Evolutionary conservation across 2,888 invertebrate species (phyloP), one percentile per base, ranked within the genome.

Genomic region (Tromatobia lineatoria): DNA sequence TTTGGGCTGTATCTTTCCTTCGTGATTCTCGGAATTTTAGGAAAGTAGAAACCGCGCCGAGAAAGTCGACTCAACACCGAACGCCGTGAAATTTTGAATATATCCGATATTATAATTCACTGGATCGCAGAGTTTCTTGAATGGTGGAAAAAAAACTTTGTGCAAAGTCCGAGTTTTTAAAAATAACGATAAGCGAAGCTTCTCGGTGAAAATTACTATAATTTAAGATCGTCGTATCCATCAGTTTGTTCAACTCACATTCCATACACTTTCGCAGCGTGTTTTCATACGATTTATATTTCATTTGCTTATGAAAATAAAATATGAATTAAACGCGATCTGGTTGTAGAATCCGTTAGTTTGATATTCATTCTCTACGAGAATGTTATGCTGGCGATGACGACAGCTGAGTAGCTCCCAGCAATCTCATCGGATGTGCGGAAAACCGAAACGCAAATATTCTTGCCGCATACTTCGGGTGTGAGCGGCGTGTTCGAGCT

Each of bases 401-500:
- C 38, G 38, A 38, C 13, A n/a, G 47, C 47, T n/a, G n/a, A 15
- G n/a, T n/a, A n/a, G 47, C 47, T 47, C 47, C n/a, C 2, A n/a
- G n/a, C 45, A 34, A 61, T 74, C 20, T 42, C 25, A 59, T 29
- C 57, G 29, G 47, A 38, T 52, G 25, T 3, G 59, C 25, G 20
- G 47, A 61, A 47, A 74, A 61, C 34, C 13, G 11, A 52, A 47
- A 34, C 18, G 61, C 34, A 61, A 74, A 50, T 34, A 34, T 74
- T 47, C 59, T 25, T 15, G 15, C 25, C 59, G 25, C 59, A 25
- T 25, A n/a, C 25, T 61, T 34, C 6, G 38, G 13, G 10, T 38
- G 10, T 38, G 38, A 38, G 38, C 8, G 38, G 38, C 38, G 10
- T 38, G 10, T 10, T 38, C 38, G 38, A 8, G 38, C 38, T 38